Evolutionary conservation across 2,888 invertebrate species (phyloP).

Genomic region (Drosophila niveifrons): DNA sequence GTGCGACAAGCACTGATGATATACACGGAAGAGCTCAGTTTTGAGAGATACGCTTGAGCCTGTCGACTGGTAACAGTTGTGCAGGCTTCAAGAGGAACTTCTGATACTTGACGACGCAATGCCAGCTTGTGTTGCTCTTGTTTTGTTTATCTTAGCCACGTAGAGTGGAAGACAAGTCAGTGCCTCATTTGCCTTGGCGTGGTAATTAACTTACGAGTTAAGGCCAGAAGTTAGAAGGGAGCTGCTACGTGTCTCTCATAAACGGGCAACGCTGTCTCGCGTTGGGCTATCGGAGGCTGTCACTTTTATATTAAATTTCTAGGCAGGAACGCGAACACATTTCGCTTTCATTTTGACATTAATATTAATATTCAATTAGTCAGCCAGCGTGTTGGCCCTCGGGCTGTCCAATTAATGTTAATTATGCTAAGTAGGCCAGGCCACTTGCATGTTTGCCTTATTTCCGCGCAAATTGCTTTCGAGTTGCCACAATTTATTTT

Average conservation of each 20-base stretch:
- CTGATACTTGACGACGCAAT: constrained; percentile 29
- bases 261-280: neutral
- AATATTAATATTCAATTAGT: constrained; percentile 79
- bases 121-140: constrained; percentile 12
- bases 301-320: constrained; percentile 67
- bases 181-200: constrained; percentile 55
- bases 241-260: constrained; percentile 3
- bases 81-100: constrained; percentile 32
- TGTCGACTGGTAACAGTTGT: constrained; percentile 35
- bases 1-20: constrained; percentile 26
- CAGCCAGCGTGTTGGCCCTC: constrained; percentile 38
- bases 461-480: constrained; percentile 12
- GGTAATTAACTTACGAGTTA: constrained; percentile 68
- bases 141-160: constrained; percentile 68
- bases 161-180: constrained; percentile 39
- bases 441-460: constrained; percentile 35
- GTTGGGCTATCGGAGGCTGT: constrained; percentile 48
- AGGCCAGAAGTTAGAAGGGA: constrained; percentile 5
- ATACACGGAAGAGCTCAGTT: neutral
- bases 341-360: constrained; percentile 67
- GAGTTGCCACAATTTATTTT: constrained; percentile 9
- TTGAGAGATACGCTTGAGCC: constrained; percentile 6
- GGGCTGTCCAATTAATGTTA: constrained; percentile 51
- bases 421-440: constrained; percentile 59
- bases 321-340: constrained; percentile 29